A percentile compares a stretch with the other conserved stretches of the same genome.
Conservation (phyloP, 2,888 invertebrate species). For the Plebejus anna region DNA sequence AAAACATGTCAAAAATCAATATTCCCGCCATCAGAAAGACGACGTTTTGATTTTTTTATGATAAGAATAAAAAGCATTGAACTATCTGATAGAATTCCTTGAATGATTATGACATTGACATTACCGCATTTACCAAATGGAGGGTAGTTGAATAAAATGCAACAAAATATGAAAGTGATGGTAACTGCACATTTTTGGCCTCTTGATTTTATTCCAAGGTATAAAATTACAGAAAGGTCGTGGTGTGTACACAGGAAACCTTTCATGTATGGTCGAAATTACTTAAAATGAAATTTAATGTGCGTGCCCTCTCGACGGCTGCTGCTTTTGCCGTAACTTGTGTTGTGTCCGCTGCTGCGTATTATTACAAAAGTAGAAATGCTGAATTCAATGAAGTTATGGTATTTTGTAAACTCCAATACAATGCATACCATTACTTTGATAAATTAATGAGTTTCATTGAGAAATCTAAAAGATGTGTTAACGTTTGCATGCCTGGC, state of each 20-base stretch:
- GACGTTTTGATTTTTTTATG: background rate
- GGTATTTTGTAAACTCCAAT: slow-evolving; percentile 74
- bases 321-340: slow-evolving; percentile 66
- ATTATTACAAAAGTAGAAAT: slow-evolving; percentile 62
- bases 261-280: slow-evolving; percentile 60
- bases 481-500: slow-evolving; percentile 71
- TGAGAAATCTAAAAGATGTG: slow-evolving; percentile 59
- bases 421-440: slow-evolving; percentile 68
- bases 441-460: slow-evolving; percentile 68
- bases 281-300: slow-evolving; percentile 67
- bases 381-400: slow-evolving; percentile 70
- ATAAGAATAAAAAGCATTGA: background rate
- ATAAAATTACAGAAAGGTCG: slow-evolving; percentile 60
- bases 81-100: background rate
- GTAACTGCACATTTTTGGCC: slow-evolving; percentile 48
- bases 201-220: slow-evolving; percentile 59
- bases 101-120: background rate
- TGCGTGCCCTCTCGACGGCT: slow-evolving; percentile 62
- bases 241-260: slow-evolving; percentile 42
- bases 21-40: slow-evolving; percentile 33
- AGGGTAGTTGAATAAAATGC: slow-evolving; percentile 52
- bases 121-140: slow-evolving; percentile 33
- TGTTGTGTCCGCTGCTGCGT: slow-evolving; percentile 66
- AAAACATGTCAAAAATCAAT: slow-evolving; percentile 33
- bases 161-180: slow-evolving; percentile 39